Base-by-base conservation (phyloP, 2,888 invertebrate species). In the Apotomis capreana region DNA sequence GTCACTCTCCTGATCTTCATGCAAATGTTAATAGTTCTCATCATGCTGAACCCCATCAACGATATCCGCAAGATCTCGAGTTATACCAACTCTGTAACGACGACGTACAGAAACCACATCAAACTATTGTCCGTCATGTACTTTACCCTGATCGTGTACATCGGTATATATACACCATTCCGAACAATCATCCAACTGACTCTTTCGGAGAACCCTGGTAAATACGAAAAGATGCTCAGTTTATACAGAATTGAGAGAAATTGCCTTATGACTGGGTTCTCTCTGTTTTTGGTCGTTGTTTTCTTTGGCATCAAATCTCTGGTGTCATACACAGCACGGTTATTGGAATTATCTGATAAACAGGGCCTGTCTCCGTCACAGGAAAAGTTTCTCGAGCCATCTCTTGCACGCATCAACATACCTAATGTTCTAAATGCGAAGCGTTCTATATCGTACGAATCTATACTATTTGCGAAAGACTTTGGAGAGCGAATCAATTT, bases 201-300 rank as follows among this genome's bases (percentile, higher is more conserved):
- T 12, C 84, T 84, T 10, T 74, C 64, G 2, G 75, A 79, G 3
- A 52, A 75, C 1, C 65, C 86, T 0, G 78, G 80, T 10, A 81
- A 86, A 2, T 79, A 82, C 52, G 86, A 91, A 0, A 90, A 89
- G 74, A 5, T 87, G 3, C 58, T 83, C 0, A 61, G 89, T 2
- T 72, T 90, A 1, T 83, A 80, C 57, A 82, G 79, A n/a, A 79
- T 88, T 0, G 90, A 90, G 72, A 90, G 87, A 79, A 88, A 88
- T 70, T 91, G 90, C 70, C 83, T 88, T 0, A 84, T 89, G 12
- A 85, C 91, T 70, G 91, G 90, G n/a, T 90, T 90, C 68, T 91
- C 91, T 0, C 80, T 91, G 10, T 91, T 90, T 69, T 76, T 92
- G 52, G 83, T 88, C 1, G 84, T 91, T 4, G 87, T 90, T 0